phyloP scores from a whole-genome alignment of 2,113 vertebrate species.

The Nerophis ophidion region DNA sequence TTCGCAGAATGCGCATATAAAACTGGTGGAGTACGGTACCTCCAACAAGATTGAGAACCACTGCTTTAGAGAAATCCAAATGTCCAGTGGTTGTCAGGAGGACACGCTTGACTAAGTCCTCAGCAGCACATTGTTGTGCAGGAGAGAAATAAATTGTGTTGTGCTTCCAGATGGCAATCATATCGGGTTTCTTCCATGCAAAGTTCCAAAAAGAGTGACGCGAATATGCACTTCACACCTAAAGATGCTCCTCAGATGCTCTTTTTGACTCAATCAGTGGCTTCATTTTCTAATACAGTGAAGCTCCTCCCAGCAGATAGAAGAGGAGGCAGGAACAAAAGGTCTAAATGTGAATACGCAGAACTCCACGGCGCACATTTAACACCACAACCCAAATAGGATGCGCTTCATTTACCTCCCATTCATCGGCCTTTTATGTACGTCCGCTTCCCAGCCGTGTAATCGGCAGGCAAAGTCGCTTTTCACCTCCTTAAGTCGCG shows the following conservation, averaged over 20 bases:
- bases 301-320: conserved; percentile 33
- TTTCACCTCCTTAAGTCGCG: conserved; percentile 44
- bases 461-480: conserved; percentile 45
- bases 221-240: conserved; percentile 36
- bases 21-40: too few species aligned
- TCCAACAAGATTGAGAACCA: too few species aligned
- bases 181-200: conserved; percentile 34
- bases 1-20: too few species aligned
- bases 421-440: conserved; percentile 64
- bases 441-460: conserved; percentile 32
- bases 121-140: too few species aligned
- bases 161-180: conserved; percentile 1
- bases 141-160: not conserved
- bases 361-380: conserved; percentile 47
- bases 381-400: conserved; percentile 61
- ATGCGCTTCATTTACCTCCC: conserved; percentile 62
- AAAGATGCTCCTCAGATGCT: conserved; percentile 16
- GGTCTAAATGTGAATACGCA: conserved; percentile 44
- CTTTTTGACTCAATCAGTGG: conserved; percentile 44
- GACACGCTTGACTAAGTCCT: too few species aligned
- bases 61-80: too few species aligned
- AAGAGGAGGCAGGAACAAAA: conserved; percentile 48
- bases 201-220: conserved; percentile 32
- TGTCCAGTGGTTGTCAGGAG: too few species aligned
- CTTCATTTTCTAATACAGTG: conserved; percentile 11